Conservation (phyloP, 2,888 invertebrate genomes). For the Drosophila anceps region DNA sequence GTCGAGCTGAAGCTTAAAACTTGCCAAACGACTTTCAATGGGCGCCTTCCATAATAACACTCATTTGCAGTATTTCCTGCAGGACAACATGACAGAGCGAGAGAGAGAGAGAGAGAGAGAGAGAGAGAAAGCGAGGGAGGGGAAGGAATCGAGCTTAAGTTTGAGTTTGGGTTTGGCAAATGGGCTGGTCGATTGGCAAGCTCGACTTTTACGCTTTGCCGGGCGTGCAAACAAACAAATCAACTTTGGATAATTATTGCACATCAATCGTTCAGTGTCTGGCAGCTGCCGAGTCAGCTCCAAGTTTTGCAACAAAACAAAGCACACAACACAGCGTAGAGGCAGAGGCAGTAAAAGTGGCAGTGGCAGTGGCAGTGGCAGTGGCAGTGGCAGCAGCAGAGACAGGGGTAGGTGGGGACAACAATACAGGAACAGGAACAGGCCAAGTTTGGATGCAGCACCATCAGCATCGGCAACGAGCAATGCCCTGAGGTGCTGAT, state of each 20-base stretch:
- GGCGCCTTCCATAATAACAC: conserved; percentile 66
- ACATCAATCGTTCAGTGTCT: conserved; percentile 78
- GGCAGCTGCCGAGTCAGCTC: conserved; percentile 60
- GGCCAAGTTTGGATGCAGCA: conserved; percentile 50
- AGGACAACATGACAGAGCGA: conserved; percentile 14
- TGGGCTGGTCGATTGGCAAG: conserved; percentile 68
- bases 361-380: background rate
- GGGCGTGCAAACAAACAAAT: conserved; percentile 82
- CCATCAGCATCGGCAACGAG: conserved; percentile 21
- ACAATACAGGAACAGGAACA: conserved; percentile 18
- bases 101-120: background rate
- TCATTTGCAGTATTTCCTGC: conserved; percentile 68
- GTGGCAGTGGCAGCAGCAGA: background rate
- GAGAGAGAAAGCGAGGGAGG: background rate
- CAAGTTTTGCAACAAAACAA: conserved; percentile 61
- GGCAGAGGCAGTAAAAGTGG: background rate
- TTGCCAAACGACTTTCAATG: conserved; percentile 66
- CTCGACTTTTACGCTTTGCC: conserved; percentile 77
- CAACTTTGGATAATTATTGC: conserved; percentile 83
- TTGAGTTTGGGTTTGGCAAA: conserved; percentile 17
- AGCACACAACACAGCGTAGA: conserved; percentile 33
- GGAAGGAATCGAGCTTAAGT: background rate
- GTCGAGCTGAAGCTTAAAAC: conserved; percentile 48
- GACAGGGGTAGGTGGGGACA: conserved; percentile 1
- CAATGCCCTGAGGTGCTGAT: conserved; percentile 62